A percentile compares a stretch with the other conserved stretches of the same genome.
Evolutionary conservation across 2,797 vertebrate genomes (phyloP).

Genomic region (Neolamprologus multifasciatus): DNA sequence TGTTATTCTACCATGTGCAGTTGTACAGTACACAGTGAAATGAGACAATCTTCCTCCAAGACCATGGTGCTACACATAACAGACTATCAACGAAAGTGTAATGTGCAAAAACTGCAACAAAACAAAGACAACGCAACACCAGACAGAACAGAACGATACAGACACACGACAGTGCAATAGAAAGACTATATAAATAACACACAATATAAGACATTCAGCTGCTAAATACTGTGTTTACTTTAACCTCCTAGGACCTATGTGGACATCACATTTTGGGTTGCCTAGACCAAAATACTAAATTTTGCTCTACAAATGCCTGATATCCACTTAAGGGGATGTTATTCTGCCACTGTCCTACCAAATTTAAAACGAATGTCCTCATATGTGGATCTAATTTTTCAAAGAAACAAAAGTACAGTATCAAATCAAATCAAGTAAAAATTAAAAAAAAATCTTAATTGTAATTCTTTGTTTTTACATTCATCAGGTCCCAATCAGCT

Average conservation of each 20-base stretch:
- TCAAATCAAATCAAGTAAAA: neutral
- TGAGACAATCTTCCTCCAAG: neutral
- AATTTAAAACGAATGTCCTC: neutral
- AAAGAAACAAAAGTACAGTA: neutral
- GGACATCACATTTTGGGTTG: neutral
- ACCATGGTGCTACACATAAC: neutral
- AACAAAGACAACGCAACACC: neutral
- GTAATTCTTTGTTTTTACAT: neutral
- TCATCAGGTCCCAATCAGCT: neutral
- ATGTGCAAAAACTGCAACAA: neutral
- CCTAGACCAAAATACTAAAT: neutral
- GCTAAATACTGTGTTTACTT: neutral
- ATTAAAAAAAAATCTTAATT: neutral
- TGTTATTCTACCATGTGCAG: neutral
- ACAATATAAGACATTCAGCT: neutral
- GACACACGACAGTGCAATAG: rapidly evolving
- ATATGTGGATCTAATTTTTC: neutral
- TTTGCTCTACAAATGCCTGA: neutral
- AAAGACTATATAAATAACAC: neutral
- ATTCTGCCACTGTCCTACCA: neutral
- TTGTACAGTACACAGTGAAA: neutral
- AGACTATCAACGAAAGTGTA: neutral
- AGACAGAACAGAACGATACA: neutral
- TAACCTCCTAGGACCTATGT: neutral
- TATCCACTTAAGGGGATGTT: neutral